A percentile compares a stretch with the other conserved stretches of the same genome.
Conservation (phyloP, 1,140 invertebrate species). For the Zaprionus lachaisei region DNA sequence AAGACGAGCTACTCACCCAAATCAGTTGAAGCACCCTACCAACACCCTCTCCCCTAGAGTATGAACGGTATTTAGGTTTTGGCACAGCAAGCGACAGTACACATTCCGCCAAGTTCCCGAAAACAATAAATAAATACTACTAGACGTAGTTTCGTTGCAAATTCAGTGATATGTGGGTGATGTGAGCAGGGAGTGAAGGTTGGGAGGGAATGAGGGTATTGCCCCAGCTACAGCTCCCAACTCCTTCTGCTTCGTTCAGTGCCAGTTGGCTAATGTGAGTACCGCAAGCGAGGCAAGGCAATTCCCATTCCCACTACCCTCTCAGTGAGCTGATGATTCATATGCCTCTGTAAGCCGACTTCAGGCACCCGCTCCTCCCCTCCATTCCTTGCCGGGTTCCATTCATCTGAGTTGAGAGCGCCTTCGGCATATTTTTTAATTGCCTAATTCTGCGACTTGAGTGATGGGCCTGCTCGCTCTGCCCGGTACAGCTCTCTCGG, state of each 20-base stretch:
- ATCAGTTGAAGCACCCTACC: background rate
- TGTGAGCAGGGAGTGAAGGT: background rate
- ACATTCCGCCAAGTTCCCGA: constrained; percentile 5
- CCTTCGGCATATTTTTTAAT: constrained; percentile 85
- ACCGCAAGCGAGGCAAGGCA: constrained; percentile 44
- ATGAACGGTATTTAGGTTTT: constrained; percentile 16
- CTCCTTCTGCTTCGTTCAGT: background rate
- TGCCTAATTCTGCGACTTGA: constrained; percentile 84
- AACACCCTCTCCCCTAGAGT: background rate
- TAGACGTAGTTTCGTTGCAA: constrained; percentile 44
- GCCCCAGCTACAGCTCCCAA: background rate
- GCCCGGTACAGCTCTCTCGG: background rate
- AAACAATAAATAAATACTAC: constrained; percentile 50
- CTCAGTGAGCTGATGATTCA: constrained; percentile 75
- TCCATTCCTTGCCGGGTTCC: background rate
- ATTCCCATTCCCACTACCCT: constrained; percentile 37
- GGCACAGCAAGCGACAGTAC: constrained; percentile 3
- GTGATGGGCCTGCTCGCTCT: constrained; percentile 69
- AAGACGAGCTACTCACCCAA: background rate
- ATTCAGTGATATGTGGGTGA: constrained; percentile 27
- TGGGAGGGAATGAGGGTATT: background rate
- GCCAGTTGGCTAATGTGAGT: constrained; percentile 42
- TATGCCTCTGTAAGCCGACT: constrained; percentile 60
- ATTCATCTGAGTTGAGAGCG: constrained; percentile 69
- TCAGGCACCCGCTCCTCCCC: background rate